Base-by-base conservation (phyloP, 2,113 vertebrate species). In the Corapipo altera region DNA sequence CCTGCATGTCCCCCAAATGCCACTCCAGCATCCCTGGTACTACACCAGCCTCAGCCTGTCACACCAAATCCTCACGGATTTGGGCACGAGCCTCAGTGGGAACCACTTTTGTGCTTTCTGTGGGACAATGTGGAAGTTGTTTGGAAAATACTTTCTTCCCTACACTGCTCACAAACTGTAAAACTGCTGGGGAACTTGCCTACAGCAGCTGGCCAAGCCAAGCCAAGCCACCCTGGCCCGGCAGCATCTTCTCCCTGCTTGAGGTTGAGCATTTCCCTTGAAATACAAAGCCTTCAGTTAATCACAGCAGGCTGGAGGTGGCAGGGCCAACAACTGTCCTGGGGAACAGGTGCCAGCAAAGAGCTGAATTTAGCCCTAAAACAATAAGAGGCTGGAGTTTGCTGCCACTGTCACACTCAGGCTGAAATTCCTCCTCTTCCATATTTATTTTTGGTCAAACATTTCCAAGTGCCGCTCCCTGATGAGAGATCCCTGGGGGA, bases 391-490 rank as follows among this genome's bases (percentile, higher is more conserved):
- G 48, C 48, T 57, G 59, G 17, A 84, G 67, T 16, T 6, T 23
- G 52, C 79, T 49, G 64, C 75, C 49, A 3, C 71, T 66, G 82
- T 74, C 88, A 80, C 0, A 1, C 58, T 83, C 33, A 2, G 51
- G 33, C 71, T 85, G 64, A 15, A 91, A 70, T 54, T 89, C 57
- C 13, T 96, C 43, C 79, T 90, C 58, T 61, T 5, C 58, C 44
- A 6, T 28, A 62, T 79, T 91, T 96, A 91, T 94, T 97, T 95
- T 81, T 37, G 83, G 90, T n/a, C 2, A 73, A 86, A 57, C 7
- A 5, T 89, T 96, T 94, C 91, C 13, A 32, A 95, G 79, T 49
- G 88, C 85, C 69, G 0, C 91, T 91, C 89, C 91, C 95, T 87
- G 93, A 85, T 74, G 94, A 83, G 88, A 71, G 86, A 95, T 27